Evolutionary conservation across 2,888 invertebrate species (phyloP), one percentile per base, ranked within the genome.

Genomic region (Hirtodrosophila cameraria): DNA sequence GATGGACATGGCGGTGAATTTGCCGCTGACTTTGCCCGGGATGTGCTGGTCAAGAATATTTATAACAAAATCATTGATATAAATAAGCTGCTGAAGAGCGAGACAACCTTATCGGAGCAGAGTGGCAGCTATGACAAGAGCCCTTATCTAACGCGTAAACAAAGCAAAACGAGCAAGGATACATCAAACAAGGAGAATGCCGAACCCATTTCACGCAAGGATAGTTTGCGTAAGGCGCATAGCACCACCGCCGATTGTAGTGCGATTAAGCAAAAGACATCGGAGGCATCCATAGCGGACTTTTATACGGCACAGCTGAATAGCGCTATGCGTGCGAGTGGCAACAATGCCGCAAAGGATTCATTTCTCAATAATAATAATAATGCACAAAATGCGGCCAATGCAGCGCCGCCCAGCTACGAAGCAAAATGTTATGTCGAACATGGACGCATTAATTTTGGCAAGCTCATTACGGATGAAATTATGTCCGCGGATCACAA

Each of bases 1-100:
- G 98, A 98, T 91, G 98, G 98, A 0, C 98, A 98, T 90, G 98
- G 98, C 45, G 98, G 98, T 31, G 97, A 97, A 92, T 96, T 96
- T 92, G 97, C 97, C 46, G 97, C 97, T 13, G 96, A 97, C 89
- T 98, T 96, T 92, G 97, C 97, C 46, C 95, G 96, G 89, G 97
- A 97, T 80, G 95, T 96, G 78, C 92, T 98, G 12, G 94, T 97
- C 68, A 94, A 95, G 88, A 96, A 94, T 88, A 92, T 97, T 45
- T 94, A 93, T 80, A 94, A 94, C 86, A 96, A 95, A 92, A 94
- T 96, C 38, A 92, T 94, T 20, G 95, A 95, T 88, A 91, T 96
- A 50, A 94, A 94, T 90, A 93, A 94, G 81, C 92, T 94, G 67
- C 92, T 94, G 74, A 73, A 83, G 31, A 92, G 93, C 63, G 94